Base-by-base conservation (phyloP, 2,797 vertebrate genomes). In the Varecia variegata region DNA sequence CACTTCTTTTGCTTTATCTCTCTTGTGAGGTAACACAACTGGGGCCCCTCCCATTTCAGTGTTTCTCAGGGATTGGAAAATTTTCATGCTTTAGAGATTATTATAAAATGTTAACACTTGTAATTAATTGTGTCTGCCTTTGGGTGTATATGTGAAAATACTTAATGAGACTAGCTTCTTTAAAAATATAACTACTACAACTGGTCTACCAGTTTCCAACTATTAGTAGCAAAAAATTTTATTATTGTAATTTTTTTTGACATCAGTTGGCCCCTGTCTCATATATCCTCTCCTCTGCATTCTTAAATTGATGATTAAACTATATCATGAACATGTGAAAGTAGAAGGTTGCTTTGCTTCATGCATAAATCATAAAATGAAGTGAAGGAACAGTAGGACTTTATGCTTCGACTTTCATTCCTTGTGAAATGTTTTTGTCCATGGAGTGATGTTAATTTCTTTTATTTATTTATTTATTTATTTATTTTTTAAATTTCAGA, bases 1-100 rank as follows among this genome's bases (percentile, higher is more conserved):
- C 79, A 88, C 56, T 58, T 15, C 62, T 90, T 92, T 82, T 82
- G n/a, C n/a, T 82, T 92, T 45, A 79, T 2, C 54, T 92, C 79
- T 96, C 21, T 91, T 80, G 27, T 80, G 45, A 85, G 47, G 54
- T 87, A 94, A 74, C 43, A 45, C 13, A 58, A 43, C 7, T 68
- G 7, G 11, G 4, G 17, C 25, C 32, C 9, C 21, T 20, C 32
- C 7, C 74, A 47, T 82, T 6, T 40, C n/a, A 40, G 7, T 60
- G 58, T 40, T 73, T 88, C 47, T 87, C 47, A 96, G 60, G 71
- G 95, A 90, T 88, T 96, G 3, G 70, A 56, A 90, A 88, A 40
- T 84, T 70, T 92, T 82, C 18, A 65, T 94, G 73, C 35, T 81
- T 90, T 43, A 71, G 74, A 45, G 45, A 76, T 89, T 88, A 54